Evolutionary conservation across 2,113 vertebrate species (phyloP).

Genomic region (Maccullochella peelii): DNA sequence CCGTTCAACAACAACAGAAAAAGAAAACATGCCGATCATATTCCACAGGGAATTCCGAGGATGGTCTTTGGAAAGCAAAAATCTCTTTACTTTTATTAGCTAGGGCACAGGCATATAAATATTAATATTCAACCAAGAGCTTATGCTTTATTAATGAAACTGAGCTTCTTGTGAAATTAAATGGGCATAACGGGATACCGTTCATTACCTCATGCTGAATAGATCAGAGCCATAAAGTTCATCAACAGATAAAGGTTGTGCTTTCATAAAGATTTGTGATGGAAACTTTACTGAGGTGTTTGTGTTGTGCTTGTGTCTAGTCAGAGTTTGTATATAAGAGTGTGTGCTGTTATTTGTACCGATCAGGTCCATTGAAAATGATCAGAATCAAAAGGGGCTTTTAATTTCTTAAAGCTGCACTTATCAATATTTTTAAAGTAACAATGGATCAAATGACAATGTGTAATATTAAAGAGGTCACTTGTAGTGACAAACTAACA

Average conservation of each 20-base stretch:
- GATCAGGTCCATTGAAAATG: background rate
- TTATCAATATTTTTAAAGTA: background rate
- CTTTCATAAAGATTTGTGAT: conserved; percentile 45
- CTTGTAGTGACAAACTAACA: background rate
- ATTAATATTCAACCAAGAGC: conserved; percentile 70
- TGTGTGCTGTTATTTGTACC: background rate
- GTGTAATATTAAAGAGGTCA: background rate
- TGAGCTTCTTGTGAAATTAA: conserved; percentile 75
- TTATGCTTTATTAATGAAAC: conserved; percentile 78
- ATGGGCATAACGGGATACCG: conserved; percentile 66
- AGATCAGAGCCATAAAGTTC: conserved; percentile 62
- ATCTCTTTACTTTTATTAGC: conserved; percentile 68
- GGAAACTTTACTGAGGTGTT: conserved; percentile 38
- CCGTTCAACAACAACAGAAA: conserved; percentile 16
- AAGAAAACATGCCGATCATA: conserved; percentile 1
- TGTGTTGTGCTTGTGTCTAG: background rate
- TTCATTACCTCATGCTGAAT: conserved; percentile 68
- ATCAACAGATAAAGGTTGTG: conserved; percentile 51
- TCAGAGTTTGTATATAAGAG: background rate
- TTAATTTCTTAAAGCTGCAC: background rate
- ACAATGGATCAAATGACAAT: background rate
- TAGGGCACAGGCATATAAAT: conserved; percentile 56
- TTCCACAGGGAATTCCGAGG: conserved; percentile 20
- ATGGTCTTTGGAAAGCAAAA: conserved; percentile 51
- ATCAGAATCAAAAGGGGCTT: background rate